These are phyloP conservation scores for Mormyrus proboscirostris DNA, from an alignment of 2,797 vertebrate species.

Conservation along the genomic window DNA sequence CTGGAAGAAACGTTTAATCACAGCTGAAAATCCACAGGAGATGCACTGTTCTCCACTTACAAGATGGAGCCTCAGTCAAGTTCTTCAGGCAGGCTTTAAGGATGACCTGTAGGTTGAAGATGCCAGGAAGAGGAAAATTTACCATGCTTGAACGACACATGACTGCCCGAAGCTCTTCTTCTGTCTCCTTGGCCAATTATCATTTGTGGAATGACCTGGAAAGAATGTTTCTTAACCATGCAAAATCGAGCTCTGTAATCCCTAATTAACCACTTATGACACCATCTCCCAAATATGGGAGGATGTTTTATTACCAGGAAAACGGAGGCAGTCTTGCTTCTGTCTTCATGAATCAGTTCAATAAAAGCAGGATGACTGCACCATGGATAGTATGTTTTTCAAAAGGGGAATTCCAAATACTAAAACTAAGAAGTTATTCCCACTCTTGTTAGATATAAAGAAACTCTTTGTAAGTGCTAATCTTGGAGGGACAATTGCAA, in stretches of 20 bases:
- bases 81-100: not conserved
- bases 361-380: not conserved
- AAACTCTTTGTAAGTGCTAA: not conserved
- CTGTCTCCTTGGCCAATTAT: conserved; percentile 39
- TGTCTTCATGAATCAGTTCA: not conserved
- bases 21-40: conserved; percentile 25
- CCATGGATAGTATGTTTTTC: not conserved
- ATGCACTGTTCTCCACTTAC: conserved; percentile 19
- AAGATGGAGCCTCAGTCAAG: not conserved
- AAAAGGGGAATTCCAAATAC: not conserved
- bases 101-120: not conserved
- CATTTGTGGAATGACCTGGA: conserved; percentile 44
- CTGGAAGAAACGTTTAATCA: conserved; percentile 22
- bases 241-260: conserved; percentile 55
- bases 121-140: not conserved
- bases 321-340: conserved; percentile 29
- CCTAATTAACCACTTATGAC: conserved; percentile 55
- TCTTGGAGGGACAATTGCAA: not conserved
- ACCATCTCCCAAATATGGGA: conserved; percentile 48
- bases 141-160: not conserved
- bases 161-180: conserved; percentile 4
- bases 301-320: conserved; percentile 34
- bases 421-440: not conserved
- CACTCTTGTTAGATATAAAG: not conserved
- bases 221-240: conserved; percentile 53